Conservation (phyloP, 2,797 vertebrate genomes). For the Myotis daubentonii region DNA sequence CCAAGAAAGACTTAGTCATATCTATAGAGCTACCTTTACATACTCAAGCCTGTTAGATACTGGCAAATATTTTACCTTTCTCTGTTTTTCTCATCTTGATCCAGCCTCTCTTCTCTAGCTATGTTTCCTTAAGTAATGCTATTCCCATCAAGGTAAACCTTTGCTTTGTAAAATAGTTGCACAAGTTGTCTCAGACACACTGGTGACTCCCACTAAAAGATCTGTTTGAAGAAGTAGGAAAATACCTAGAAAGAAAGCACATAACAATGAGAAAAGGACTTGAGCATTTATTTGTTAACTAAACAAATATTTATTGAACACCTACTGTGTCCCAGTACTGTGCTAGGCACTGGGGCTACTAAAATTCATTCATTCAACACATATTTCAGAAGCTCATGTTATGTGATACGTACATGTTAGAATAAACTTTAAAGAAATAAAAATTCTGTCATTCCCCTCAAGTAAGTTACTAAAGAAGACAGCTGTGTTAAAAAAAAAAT, state of each 20-base stretch:
- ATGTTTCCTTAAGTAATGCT: not conserved
- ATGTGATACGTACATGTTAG: slow-evolving; percentile 7
- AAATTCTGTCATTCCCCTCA: not conserved
- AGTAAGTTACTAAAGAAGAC: slow-evolving; percentile 20
- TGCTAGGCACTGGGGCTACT: not conserved
- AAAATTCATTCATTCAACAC: slow-evolving; percentile 7
- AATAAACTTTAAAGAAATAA: slow-evolving; percentile 35
- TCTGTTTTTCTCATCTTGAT: not conserved
- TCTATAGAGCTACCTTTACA: not conserved
- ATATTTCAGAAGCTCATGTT: not conserved
- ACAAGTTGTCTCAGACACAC: not conserved
- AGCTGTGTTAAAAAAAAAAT: not conserved
- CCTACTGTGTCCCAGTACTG: not conserved
- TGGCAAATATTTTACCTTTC: slow-evolving; percentile 13
- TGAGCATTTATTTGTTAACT: slow-evolving; percentile 7
- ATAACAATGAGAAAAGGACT: not conserved
- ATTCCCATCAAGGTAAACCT: not conserved
- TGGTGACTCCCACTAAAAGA: not conserved
- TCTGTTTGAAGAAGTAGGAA: slow-evolving; percentile 44
- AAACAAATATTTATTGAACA: not conserved
- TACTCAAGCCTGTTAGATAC: not conserved
- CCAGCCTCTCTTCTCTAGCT: not conserved
- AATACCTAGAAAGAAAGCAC: not conserved
- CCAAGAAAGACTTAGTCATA: not conserved
- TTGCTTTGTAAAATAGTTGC: not conserved